Conservation (phyloP, 2,113 vertebrate genomes). For the Planiliza haematocheilus region DNA sequence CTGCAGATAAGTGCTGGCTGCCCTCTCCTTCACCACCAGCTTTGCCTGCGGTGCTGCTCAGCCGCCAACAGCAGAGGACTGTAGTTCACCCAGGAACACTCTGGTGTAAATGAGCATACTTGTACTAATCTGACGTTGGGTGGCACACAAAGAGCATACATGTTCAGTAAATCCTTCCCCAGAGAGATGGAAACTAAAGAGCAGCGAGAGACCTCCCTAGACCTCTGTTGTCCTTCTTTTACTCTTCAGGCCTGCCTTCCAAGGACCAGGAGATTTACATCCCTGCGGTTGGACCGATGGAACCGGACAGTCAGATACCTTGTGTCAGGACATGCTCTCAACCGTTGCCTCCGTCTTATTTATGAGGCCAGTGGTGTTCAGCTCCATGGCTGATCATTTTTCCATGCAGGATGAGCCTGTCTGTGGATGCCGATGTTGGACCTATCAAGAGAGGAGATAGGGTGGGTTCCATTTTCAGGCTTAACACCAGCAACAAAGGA, state of each 20-base stretch:
- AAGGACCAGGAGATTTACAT: conserved; percentile 73
- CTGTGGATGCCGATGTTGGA: conserved; percentile 36
- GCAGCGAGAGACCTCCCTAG: conserved; percentile 13
- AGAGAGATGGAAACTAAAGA: conserved; percentile 21
- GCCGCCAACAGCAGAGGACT: conserved; percentile 28
- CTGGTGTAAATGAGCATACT: conserved; percentile 29
- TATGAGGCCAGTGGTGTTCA: conserved; percentile 74
- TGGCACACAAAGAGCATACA: conserved; percentile 25
- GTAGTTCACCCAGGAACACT: conserved; percentile 22
- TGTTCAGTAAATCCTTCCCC: conserved; percentile 3
- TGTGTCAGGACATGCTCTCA: conserved; percentile 79
- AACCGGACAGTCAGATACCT: conserved; percentile 71
- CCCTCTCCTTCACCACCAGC: conserved; percentile 36
- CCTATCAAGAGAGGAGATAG: conserved; percentile 2
- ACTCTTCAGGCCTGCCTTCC: conserved; percentile 19
- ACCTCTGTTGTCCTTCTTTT: conserved; percentile 17
- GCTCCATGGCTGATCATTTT: conserved; percentile 82
- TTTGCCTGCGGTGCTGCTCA: conserved; percentile 43
- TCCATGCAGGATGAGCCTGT: conserved; percentile 75
- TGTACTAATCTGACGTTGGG: conserved; percentile 23
- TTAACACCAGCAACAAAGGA: conserved; percentile 27
- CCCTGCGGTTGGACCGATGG: conserved; percentile 44
- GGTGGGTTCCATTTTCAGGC: conserved; percentile 12
- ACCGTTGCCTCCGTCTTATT: conserved; percentile 78
- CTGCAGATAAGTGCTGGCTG: conserved; percentile 57